Percentiles rank a stretch among this genome's conserved stretches.
Conservation (phyloP, 2,888 invertebrate genomes). For the Caenorhabditis drosophilae region DNA sequence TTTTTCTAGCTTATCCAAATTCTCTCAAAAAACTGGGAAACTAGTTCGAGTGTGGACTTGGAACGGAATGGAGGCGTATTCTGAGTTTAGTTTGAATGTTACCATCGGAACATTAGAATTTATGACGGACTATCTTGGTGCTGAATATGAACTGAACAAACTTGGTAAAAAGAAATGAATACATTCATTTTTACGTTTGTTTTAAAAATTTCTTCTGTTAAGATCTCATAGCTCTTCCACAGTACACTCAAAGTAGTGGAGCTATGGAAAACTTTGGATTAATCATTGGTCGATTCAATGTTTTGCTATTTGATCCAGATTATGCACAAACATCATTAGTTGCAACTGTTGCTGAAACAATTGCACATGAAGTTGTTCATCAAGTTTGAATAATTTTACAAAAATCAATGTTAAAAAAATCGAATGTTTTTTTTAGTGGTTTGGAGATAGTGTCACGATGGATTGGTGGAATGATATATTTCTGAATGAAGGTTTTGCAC, state of each 20-base stretch:
- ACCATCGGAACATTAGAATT: constrained; percentile 73
- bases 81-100: constrained; percentile 55
- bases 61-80: constrained; percentile 75
- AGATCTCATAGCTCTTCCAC: constrained; percentile 42
- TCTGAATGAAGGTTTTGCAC: constrained; percentile 58
- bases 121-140: constrained; percentile 81
- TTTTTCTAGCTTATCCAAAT: constrained; percentile 72
- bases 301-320: constrained; percentile 36
- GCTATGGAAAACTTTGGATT: constrained; percentile 53
- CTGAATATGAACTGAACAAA: constrained; percentile 55
- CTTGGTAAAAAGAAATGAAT: constrained; percentile 19
- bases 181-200: no score
- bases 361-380: constrained; percentile 49
- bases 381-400: constrained; percentile 18
- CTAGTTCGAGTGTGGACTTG: constrained; percentile 77
- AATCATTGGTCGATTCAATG: constrained; percentile 41
- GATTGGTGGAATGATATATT: constrained; percentile 55
- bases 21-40: constrained; percentile 11
- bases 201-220: neutral
- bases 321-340: constrained; percentile 33
- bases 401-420: neutral
- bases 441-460: constrained; percentile 54
- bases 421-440: constrained; percentile 43
- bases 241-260: constrained; percentile 33
- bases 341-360: constrained; percentile 27